A percentile compares a stretch with the other conserved stretches of the same genome.
These are phyloP conservation scores for Elegia similella DNA, from an alignment of 2,888 invertebrate species.

Conservation along the genomic window DNA sequence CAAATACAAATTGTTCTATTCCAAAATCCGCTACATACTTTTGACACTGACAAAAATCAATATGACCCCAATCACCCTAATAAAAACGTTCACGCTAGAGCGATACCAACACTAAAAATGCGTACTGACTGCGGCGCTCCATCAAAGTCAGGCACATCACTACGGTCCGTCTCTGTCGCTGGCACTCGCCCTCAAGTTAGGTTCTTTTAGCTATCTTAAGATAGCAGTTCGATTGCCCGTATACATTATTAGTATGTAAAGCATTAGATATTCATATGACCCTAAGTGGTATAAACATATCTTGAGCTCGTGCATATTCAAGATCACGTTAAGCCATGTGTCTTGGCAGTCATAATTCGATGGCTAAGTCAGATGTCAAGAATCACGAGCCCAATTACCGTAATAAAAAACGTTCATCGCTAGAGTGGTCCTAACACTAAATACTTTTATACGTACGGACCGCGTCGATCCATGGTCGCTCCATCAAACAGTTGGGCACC, in stretches of 20 bases:
- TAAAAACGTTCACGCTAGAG: neutral
- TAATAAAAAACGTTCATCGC: neutral
- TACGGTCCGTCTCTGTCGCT: slow-evolving; percentile 37
- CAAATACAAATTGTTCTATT: neutral
- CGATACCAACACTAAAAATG: neutral
- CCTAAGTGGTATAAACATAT: too few relatives aligned
- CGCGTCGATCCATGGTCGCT: neutral
- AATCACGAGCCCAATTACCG: neutral
- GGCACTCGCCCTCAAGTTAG: slow-evolving; percentile 19
- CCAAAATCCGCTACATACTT: neutral
- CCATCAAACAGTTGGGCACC: slow-evolving; percentile 5
- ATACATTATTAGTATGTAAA: too few relatives aligned
- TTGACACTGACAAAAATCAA: neutral
- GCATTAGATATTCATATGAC: too few relatives aligned
- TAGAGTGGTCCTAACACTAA: neutral
- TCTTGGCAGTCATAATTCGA: too few relatives aligned
- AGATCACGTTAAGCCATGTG: too few relatives aligned
- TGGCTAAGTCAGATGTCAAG: too few relatives aligned
- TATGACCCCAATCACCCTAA: neutral
- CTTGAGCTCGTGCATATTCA: too few relatives aligned
- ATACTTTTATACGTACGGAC: too few relatives aligned
- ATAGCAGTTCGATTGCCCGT: neutral
- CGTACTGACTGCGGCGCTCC: neutral
- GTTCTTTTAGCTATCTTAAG: neutral
- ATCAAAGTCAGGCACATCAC: slow-evolving; percentile 18